A percentile compares a stretch with the other conserved stretches of the same genome.
Conservation (phyloP, 2,797 vertebrate genomes). For the Neomorphus geoffroyi region DNA sequence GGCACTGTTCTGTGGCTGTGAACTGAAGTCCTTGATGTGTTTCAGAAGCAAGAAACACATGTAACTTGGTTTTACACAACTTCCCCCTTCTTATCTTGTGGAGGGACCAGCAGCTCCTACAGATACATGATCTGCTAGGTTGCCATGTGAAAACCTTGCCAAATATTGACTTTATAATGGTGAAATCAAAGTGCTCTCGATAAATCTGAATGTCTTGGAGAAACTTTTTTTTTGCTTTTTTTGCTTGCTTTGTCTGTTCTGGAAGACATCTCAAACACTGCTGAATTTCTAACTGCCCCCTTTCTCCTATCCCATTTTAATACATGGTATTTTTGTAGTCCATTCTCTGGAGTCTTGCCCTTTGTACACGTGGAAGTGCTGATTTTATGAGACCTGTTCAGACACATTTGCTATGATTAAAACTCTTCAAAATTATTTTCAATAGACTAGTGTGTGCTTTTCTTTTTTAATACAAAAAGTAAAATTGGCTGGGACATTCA, state of each 20-base stretch:
- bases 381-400: slow-evolving; percentile 71
- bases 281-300: not conserved
- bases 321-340: slow-evolving; percentile 68
- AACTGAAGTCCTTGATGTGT: slow-evolving; percentile 8
- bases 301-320: slow-evolving; percentile 30
- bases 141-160: slow-evolving; percentile 53
- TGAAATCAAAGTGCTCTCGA: slow-evolving; percentile 66
- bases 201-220: slow-evolving; percentile 68
- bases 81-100: not conserved
- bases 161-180: slow-evolving; percentile 70
- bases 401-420: slow-evolving; percentile 74
- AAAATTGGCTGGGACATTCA: slow-evolving; percentile 22
- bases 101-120: slow-evolving; percentile 23
- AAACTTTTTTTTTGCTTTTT: too few relatives aligned
- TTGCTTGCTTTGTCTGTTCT: slow-evolving; percentile 63
- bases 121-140: slow-evolving; percentile 40
- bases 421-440: slow-evolving; percentile 72
- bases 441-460: slow-evolving; percentile 23
- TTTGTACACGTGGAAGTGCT: slow-evolving; percentile 67
- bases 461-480: not conserved
- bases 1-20: slow-evolving; percentile 31
- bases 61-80: slow-evolving; percentile 40
- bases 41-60: slow-evolving; percentile 41
- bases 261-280: slow-evolving; percentile 48
- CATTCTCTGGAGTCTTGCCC: slow-evolving; percentile 56